A percentile compares a stretch with the other conserved stretches of the same genome.
These are phyloP conservation scores for Vespertilio murinus DNA, from an alignment of 2,797 vertebrate species.

Conservation along the genomic window DNA sequence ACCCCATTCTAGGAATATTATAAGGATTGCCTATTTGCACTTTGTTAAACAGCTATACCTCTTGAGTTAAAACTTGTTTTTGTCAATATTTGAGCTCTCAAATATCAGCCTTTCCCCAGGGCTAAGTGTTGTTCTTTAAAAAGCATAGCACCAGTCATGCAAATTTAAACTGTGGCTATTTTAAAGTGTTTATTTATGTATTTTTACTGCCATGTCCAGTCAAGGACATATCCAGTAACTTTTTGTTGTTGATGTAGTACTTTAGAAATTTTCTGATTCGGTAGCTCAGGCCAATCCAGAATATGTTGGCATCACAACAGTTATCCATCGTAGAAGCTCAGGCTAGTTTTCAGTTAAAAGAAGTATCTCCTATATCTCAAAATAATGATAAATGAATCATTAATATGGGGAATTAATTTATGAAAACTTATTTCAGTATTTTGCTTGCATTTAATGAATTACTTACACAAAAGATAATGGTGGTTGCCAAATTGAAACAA, in stretches of 20 bases:
- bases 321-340: not conserved
- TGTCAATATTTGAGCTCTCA: not conserved
- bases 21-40: not conserved
- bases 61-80: conserved; percentile 42
- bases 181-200: not conserved
- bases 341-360: not conserved
- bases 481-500: not conserved
- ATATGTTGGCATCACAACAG: not conserved
- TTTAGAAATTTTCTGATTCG: not conserved
- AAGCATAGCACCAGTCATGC: not conserved
- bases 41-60: not conserved
- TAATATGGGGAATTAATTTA: not conserved
- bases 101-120: not conserved
- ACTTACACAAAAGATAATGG: not conserved
- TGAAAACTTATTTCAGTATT: not conserved
- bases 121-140: not conserved
- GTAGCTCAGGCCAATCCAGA: not conserved
- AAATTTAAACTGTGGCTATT: not conserved
- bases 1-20: not conserved
- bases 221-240: not conserved
- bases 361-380: not conserved
- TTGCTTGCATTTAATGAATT: not conserved
- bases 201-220: not conserved
- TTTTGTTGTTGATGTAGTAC: not conserved
- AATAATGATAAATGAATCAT: not conserved